Conservation (phyloP, 2,797 vertebrate genomes). For the Eidolon dupreanum region DNA sequence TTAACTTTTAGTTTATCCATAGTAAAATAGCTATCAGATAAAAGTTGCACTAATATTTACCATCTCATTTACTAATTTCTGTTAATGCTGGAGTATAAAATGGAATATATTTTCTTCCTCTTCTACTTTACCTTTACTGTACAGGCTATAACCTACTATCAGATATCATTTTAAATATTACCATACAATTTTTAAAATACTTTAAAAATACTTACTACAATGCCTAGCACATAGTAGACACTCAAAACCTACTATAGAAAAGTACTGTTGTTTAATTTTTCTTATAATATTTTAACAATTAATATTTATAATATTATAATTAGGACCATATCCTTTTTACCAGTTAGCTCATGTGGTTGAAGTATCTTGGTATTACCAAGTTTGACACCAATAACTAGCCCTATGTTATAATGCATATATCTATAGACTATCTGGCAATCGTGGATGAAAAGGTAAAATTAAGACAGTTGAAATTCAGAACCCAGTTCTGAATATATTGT, state of each 20-base stretch:
- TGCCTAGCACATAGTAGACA: background rate
- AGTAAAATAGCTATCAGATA: constrained; percentile 25
- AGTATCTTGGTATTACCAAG: background rate
- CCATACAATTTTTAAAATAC: background rate
- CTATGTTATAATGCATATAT: background rate
- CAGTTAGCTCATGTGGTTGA: background rate
- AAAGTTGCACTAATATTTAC: constrained; percentile 34
- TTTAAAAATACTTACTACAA: background rate
- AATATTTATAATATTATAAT: background rate
- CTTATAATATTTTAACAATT: background rate
- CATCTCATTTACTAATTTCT: constrained; percentile 25
- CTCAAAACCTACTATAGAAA: background rate
- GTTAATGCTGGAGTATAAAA: constrained; percentile 27
- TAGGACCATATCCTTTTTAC: background rate
- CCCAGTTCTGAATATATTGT: background rate
- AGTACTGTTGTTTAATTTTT: background rate
- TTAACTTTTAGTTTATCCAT: background rate
- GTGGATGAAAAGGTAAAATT: background rate
- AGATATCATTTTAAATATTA: constrained; percentile 21
- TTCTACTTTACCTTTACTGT: background rate
- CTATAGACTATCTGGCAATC: background rate
- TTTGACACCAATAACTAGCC: background rate
- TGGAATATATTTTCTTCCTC: constrained; percentile 16
- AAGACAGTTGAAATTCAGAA: constrained; percentile 38
- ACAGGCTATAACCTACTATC: background rate